Evolutionary conservation across 92 coral and sea anemone species (phyloP).

Genomic region (Phymanthus crucifer): DNA sequence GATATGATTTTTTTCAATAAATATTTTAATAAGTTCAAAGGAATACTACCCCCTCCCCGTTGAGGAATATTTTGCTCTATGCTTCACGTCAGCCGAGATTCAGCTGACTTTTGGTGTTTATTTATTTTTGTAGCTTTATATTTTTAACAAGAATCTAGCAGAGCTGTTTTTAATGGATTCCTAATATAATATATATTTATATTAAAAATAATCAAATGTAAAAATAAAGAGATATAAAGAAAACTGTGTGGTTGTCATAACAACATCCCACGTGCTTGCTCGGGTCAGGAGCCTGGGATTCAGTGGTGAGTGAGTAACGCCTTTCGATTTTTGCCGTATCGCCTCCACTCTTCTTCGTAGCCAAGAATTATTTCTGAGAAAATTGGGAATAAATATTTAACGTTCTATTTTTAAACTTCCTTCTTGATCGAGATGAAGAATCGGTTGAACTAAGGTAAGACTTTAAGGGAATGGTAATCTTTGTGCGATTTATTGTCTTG

Average conservation of each 20-base stretch:
- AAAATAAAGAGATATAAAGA: no score
- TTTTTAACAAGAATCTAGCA: no score
- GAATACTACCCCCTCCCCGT: not conserved
- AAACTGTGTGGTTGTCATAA: conserved; percentile 14
- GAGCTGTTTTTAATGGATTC: no score
- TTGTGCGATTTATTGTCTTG: not conserved
- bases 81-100: no score
- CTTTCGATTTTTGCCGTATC: conserved; percentile 16
- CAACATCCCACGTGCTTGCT: conserved; percentile 18
- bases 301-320: conserved; percentile 17
- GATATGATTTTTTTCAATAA: no score
- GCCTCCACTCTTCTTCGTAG: not conserved
- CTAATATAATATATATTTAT: no score
- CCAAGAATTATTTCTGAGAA: not conserved
- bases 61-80: no score
- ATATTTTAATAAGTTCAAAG: not conserved
- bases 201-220: no score
- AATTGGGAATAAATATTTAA: not conserved
- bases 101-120: no score
- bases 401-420: not conserved
- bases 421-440: not conserved
- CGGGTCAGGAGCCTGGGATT: conserved; percentile 16
- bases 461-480: not conserved
- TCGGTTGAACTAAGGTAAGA: not conserved
- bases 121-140: no score